Conservation (phyloP, 2,797 vertebrate species). For the Nyctalus aviator region DNA sequence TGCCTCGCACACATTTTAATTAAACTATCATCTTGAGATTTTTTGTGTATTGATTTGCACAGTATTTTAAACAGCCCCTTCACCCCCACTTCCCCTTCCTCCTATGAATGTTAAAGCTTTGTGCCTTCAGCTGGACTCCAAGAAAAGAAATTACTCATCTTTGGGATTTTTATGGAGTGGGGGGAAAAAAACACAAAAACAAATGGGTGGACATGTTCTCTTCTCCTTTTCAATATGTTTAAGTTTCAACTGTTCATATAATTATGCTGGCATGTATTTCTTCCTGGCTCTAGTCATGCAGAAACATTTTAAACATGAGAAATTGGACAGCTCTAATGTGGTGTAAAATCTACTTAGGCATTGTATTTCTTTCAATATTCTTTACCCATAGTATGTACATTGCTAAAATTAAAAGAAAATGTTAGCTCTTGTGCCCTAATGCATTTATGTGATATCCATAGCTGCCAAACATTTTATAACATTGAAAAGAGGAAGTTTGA, state of each 20-base stretch:
- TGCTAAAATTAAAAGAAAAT: constrained; percentile 86
- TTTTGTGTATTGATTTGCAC: constrained; percentile 88
- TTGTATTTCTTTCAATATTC: constrained; percentile 86
- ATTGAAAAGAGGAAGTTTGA: constrained; percentile 75
- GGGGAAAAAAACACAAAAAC: constrained; percentile 71
- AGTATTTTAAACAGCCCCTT: constrained; percentile 84
- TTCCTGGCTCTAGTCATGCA: constrained; percentile 88
- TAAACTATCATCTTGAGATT: constrained; percentile 89
- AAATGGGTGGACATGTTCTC: constrained; percentile 87
- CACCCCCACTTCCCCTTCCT: constrained; percentile 71
- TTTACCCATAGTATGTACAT: constrained; percentile 84
- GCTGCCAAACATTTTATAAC: constrained; percentile 85
- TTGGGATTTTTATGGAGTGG: constrained; percentile 80
- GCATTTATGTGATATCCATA: constrained; percentile 77
- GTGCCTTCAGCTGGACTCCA: constrained; percentile 85
- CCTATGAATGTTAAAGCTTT: constrained; percentile 83
- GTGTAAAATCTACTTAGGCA: constrained; percentile 87
- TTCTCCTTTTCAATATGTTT: constrained; percentile 88
- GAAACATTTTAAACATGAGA: constrained; percentile 88
- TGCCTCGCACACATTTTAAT: constrained; percentile 87
- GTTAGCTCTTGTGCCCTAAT: constrained; percentile 81
- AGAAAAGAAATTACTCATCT: constrained; percentile 87
- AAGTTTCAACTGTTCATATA: constrained; percentile 89
- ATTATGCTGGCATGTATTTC: constrained; percentile 89
- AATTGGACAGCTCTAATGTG: constrained; percentile 88